A percentile compares a stretch with the other conserved stretches of the same genome.
Evolutionary conservation across 2,797 vertebrate species (phyloP).

Genomic region (Bucorvus abyssinicus): DNA sequence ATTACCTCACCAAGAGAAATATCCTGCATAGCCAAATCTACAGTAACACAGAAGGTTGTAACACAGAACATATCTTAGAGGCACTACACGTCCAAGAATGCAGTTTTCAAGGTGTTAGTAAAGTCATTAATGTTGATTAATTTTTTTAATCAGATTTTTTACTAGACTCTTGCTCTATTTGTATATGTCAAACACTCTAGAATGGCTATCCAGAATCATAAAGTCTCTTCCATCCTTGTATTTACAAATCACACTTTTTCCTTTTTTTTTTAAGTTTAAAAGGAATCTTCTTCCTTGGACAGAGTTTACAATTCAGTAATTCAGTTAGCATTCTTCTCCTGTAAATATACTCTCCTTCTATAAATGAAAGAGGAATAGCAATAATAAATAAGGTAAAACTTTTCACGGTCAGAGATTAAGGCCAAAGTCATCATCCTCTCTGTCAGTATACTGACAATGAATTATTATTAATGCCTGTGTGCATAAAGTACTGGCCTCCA

Average conservation of each 20-base stretch:
- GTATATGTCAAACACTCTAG: not conserved
- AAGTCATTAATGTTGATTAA: not conserved
- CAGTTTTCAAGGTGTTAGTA: not conserved
- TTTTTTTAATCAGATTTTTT: not conserved
- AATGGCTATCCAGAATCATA: fast-evolving
- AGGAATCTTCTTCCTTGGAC: not conserved
- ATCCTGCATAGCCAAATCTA: not conserved
- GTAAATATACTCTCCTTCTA: not conserved
- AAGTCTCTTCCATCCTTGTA: not conserved
- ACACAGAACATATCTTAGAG: not conserved
- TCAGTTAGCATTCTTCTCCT: not conserved
- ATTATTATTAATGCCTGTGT: not conserved
- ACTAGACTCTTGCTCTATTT: not conserved
- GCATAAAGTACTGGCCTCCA: not conserved
- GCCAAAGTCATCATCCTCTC: not conserved
- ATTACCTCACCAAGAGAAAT: not conserved
- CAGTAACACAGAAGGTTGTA: not conserved
- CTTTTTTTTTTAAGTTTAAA: not conserved
- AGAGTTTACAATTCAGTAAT: not conserved
- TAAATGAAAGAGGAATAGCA: not conserved
- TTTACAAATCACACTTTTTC: not conserved
- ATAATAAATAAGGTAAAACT: not conserved
- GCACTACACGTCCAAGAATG: not conserved
- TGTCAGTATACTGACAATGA: not conserved
- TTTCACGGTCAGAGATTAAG: not conserved